Conservation (phyloP, 2,797 vertebrate genomes). For the Thripadectes ignobilis region DNA sequence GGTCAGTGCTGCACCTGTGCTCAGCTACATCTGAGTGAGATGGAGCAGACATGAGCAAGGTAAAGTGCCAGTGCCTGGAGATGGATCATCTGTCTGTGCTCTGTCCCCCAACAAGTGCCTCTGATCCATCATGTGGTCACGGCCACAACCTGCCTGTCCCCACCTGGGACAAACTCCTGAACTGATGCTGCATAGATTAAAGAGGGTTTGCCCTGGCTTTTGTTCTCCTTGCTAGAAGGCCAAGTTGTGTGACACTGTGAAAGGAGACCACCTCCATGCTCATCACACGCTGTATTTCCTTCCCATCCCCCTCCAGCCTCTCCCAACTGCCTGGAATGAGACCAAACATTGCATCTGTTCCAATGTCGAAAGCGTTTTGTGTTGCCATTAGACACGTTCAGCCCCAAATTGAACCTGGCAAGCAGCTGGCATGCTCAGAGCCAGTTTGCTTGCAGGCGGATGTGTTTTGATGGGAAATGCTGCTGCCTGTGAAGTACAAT, state of each 20-base stretch:
- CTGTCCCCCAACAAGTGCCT: neutral
- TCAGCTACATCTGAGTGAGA: neutral
- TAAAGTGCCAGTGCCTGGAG: neutral
- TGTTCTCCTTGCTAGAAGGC: neutral
- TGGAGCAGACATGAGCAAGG: neutral
- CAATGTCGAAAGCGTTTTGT: neutral
- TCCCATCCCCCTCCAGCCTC: neutral
- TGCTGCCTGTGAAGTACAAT: neutral
- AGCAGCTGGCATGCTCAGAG: constrained; percentile 23
- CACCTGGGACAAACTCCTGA: neutral
- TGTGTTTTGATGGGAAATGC: constrained; percentile 14
- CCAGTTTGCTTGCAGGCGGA: neutral
- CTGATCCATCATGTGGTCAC: rapidly evolving
- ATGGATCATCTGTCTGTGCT: neutral
- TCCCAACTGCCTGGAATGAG: neutral
- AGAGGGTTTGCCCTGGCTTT: neutral
- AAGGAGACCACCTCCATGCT: neutral
- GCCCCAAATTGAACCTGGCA: constrained; percentile 42
- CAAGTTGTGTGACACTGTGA: neutral
- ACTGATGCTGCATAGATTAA: neutral
- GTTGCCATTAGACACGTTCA: constrained; percentile 10
- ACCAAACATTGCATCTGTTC: neutral
- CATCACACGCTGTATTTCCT: rapidly evolving
- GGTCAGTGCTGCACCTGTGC: neutral
- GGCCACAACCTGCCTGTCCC: neutral